A percentile compares a stretch with the other conserved stretches of the same genome.
Conservation (phyloP, 2,888 invertebrate species). For the Miltochrista miniata region DNA sequence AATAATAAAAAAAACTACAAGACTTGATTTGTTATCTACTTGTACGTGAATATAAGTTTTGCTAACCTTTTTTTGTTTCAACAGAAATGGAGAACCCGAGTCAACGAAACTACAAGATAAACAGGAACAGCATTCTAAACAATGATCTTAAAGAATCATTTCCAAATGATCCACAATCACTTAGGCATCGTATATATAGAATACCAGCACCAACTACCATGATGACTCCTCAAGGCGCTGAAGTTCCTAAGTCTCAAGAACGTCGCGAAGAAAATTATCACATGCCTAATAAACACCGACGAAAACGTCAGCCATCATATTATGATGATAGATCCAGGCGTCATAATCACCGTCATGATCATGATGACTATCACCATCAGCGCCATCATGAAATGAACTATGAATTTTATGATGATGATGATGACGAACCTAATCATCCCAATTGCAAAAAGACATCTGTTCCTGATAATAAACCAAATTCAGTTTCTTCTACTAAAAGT, state of each 20-base stretch:
- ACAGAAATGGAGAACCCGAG: constrained; percentile 30
- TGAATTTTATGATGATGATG: background rate
- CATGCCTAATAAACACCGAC: background rate
- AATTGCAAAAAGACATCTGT: too few species aligned
- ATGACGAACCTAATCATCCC: background rate
- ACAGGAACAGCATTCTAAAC: background rate
- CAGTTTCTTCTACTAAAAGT: too few species aligned
- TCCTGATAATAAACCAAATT: too few species aligned
- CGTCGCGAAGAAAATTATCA: background rate
- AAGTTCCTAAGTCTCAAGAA: background rate
- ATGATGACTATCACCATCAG: constrained; percentile 8
- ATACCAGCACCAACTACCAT: too few species aligned
- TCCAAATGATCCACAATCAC: too few species aligned
- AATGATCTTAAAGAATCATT: background rate
- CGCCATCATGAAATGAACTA: constrained; percentile 4
- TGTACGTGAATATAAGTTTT: too few species aligned
- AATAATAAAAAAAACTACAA: background rate
- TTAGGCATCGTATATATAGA: background rate
- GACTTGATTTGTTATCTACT: too few species aligned
- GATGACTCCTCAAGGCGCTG: too few species aligned
- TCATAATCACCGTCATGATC: background rate
- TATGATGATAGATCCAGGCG: background rate
- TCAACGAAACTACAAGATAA: constrained; percentile 4
- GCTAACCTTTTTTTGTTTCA: constrained; percentile 13
- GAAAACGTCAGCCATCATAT: background rate